Evolutionary conservation across 2,113 vertebrate genomes (phyloP), one percentile per base, ranked within the genome.

Genomic region (Leptobrachium ailaonicum): DNA sequence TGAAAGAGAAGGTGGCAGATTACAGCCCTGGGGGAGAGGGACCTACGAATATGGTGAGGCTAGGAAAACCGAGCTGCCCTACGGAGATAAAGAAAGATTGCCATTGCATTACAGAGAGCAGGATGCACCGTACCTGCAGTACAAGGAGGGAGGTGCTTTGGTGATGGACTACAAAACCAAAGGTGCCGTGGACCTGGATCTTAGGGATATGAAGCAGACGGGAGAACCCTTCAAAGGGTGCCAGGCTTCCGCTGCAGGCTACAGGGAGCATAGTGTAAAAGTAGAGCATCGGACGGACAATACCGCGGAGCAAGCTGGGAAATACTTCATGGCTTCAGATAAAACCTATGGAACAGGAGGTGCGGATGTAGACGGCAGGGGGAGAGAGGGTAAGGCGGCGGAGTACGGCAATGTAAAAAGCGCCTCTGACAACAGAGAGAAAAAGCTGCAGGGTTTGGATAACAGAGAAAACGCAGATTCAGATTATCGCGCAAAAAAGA

Each of bases 51-150:
- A 92, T 50, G 47, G 47, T 85, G 95, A 96, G 82, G 90, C 89
- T 85, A 93, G 95, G 88, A 93, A 93, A 73, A 86, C 93, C 14
- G 91, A 92, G 82, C 86, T 93, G 53, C 90, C 96, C 11, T 86
- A 90, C 94, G 92, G 95, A 86, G 95, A 94, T 71, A 95, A 93
- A 47, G 93, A 94, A 60, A 92, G 91, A 82, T 90, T 93, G 66
- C 78, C 91, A 1, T 41, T 86, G 86, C 4, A 9, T n/a, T 78
- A 64, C 88, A 89, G 73, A 88, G 89, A 86, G 84, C 82, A 87
- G 84, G 88, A 71, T 85, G 90, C 83, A 70, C 87, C 82, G 67
- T 85, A 83, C 83, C 74, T 90, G 45, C 85, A 80, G 80, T 88
- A 91, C 84, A 91, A 91, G 86, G 89, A 89, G 74, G 90, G 90